These are phyloP conservation scores for Crepidodera aurea DNA, from an alignment of 2,888 invertebrate species.

Conservation along the genomic window DNA sequence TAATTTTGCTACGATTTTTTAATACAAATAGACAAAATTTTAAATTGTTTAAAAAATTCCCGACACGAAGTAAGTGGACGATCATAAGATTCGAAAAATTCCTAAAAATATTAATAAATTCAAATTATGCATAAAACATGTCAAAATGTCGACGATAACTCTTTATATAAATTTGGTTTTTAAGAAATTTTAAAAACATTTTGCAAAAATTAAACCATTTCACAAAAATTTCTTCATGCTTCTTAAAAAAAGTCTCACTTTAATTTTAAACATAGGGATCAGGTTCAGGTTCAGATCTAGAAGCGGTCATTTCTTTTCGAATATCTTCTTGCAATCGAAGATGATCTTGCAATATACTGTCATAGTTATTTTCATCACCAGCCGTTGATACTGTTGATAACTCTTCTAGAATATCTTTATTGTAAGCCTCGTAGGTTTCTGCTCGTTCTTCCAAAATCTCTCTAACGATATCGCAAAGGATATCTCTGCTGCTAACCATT, in stretches of 20 bases:
- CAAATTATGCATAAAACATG: neutral
- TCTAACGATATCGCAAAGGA: constrained; percentile 82
- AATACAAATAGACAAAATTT: too few relatives aligned
- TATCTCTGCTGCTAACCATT: constrained; percentile 80
- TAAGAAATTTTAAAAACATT: too few relatives aligned
- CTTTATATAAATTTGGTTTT: too few relatives aligned
- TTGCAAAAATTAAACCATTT: too few relatives aligned
- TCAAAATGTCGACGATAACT: too few relatives aligned
- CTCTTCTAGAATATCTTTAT: constrained; percentile 42
- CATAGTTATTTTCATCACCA: constrained; percentile 49
- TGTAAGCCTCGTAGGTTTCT: constrained; percentile 66
- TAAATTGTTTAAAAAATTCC: too few relatives aligned
- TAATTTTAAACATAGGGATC: neutral
- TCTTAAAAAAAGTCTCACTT: too few relatives aligned
- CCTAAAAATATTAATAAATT: too few relatives aligned
- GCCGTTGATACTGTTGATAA: constrained; percentile 49
- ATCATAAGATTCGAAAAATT: too few relatives aligned
- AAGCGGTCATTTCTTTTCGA: neutral
- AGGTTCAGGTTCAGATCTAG: neutral
- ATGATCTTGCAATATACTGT: constrained; percentile 54
- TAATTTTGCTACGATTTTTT: too few relatives aligned
- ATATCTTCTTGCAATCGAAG: constrained; percentile 54
- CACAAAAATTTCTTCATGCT: too few relatives aligned
- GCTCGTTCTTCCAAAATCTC: constrained; percentile 81
- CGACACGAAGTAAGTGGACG: too few relatives aligned